These are phyloP conservation scores for Vannuccia rotundouncinata DNA, from an alignment of 2,888 invertebrate species.

Conservation along the genomic window DNA sequence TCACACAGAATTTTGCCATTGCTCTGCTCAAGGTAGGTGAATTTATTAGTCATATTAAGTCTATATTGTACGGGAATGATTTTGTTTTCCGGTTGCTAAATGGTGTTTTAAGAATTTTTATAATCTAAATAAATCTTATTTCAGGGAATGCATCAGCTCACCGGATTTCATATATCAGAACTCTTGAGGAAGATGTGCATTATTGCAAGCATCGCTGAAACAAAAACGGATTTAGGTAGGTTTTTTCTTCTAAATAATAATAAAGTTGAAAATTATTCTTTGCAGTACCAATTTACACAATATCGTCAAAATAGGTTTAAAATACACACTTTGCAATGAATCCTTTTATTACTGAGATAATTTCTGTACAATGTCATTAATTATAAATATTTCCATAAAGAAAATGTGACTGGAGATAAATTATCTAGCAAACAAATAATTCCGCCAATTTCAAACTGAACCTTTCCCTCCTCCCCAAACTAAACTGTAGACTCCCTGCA, in stretches of 20 bases:
- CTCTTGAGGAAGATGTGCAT: neutral
- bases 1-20: neutral
- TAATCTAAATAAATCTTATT: neutral
- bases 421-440: too few relatives aligned
- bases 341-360: too few relatives aligned
- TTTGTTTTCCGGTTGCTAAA: neutral
- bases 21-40: neutral
- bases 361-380: too few relatives aligned
- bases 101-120: neutral
- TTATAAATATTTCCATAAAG: too few relatives aligned
- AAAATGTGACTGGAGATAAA: too few relatives aligned
- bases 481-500: neutral
- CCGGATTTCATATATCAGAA: conserved; percentile 15
- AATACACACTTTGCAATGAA: too few relatives aligned
- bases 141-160: neutral
- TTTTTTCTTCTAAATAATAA: too few relatives aligned
- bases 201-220: neutral
- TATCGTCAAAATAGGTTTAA: too few relatives aligned
- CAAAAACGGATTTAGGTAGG: neutral
- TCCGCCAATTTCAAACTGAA: too few relatives aligned
- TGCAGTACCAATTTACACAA: too few relatives aligned
- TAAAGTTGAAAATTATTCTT: too few relatives aligned
- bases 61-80: neutral
- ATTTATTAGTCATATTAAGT: neutral
- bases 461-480: too few relatives aligned